Evolutionary conservation across 2,113 vertebrate species (phyloP).

Genomic region (Nothocercus nigrocapillus): DNA sequence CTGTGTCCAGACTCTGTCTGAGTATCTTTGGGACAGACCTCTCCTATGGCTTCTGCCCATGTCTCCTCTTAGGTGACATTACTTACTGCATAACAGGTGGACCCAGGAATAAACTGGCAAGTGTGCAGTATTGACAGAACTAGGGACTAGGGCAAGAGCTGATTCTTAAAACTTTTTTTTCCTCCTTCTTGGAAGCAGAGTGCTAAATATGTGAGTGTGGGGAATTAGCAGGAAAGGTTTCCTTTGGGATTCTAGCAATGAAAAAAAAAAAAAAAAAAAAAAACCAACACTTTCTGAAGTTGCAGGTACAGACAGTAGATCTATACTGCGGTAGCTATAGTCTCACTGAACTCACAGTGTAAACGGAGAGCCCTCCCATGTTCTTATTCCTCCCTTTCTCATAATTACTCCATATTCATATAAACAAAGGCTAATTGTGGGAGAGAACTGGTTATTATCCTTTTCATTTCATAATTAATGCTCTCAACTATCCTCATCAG

Average conservation of each 20-base stretch:
- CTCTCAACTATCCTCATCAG: background rate
- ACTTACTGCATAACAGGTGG: background rate
- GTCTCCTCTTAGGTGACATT: background rate
- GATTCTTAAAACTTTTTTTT: background rate
- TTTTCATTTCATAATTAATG: background rate
- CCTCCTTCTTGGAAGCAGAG: background rate
- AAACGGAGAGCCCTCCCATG: rapidly evolving
- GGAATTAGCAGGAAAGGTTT: background rate
- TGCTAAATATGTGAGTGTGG: background rate
- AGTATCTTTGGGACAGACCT: background rate
- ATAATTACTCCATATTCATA: background rate
- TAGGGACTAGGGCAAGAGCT: background rate
- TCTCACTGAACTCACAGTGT: rapidly evolving
- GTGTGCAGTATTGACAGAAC: background rate
- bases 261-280: background rate
- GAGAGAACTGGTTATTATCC: background rate
- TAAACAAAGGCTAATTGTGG: background rate
- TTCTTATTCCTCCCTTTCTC: background rate
- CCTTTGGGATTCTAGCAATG: background rate
- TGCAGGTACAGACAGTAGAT: background rate
- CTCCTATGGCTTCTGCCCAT: background rate
- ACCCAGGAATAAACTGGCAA: background rate
- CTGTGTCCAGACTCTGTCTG: background rate
- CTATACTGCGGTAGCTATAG: background rate
- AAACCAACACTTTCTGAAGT: background rate